A percentile compares a stretch with the other conserved stretches of the same genome.
Conservation (phyloP, 2,888 invertebrate genomes). For the Holacanthella duospinosa region DNA sequence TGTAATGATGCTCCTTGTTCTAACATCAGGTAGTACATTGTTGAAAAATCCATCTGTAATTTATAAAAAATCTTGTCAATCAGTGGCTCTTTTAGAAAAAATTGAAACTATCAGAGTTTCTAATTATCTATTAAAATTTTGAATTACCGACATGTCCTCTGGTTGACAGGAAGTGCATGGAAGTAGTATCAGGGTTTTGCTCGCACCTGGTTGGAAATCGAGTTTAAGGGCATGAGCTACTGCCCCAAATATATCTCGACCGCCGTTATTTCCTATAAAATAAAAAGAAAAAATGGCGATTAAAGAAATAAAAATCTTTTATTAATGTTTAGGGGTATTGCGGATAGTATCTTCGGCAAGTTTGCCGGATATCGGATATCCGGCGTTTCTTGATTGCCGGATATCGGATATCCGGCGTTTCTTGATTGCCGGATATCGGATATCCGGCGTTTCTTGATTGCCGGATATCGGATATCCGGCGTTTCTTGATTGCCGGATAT, state of each 20-base stretch:
- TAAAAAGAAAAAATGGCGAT: conserved; percentile 22
- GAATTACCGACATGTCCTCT: conserved; percentile 1
- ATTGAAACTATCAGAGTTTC: background rate
- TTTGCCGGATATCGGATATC: too few relatives aligned
- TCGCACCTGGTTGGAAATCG: conserved; percentile 70
- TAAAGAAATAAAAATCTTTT: too few relatives aligned
- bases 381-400: too few relatives aligned
- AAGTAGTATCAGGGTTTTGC: conserved; percentile 68
- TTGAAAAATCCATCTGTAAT: conserved; percentile 56
- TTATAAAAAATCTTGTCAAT: background rate
- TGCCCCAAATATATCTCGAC: conserved; percentile 63
- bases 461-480: too few relatives aligned
- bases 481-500: too few relatives aligned
- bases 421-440: too few relatives aligned
- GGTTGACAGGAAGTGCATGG: conserved; percentile 54
- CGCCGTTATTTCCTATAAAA: conserved; percentile 45
- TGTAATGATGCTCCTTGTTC: conserved; percentile 73
- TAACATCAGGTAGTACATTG: conserved; percentile 65
- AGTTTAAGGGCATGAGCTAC: conserved; percentile 57
- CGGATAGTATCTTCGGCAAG: too few relatives aligned
- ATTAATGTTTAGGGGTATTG: too few relatives aligned
- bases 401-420: too few relatives aligned
- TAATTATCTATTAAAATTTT: background rate
- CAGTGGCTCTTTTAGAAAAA: background rate
- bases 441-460: too few relatives aligned